Conservation (phyloP, 1,140 invertebrate species). For the Cephus cinctus region DNA sequence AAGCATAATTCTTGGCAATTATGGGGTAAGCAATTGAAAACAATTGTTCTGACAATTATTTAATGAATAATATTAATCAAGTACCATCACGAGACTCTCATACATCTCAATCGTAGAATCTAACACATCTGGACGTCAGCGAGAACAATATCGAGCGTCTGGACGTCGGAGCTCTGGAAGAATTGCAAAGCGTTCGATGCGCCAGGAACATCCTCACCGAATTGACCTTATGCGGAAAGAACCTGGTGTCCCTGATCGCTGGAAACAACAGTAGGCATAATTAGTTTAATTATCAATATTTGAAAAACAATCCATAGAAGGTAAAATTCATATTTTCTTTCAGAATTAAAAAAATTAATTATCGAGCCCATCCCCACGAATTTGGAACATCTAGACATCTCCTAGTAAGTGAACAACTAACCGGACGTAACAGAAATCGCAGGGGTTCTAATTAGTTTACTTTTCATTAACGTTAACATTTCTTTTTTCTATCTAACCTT, state of each 20-base stretch:
- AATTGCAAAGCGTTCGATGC: conserved; percentile 70
- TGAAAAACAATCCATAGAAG: no score
- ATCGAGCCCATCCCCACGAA: conserved; percentile 66
- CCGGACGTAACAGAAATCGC: no score
- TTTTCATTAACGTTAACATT: neutral
- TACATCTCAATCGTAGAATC: conserved; percentile 55
- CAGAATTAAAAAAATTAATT: conserved; percentile 67
- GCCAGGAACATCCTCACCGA: conserved; percentile 69
- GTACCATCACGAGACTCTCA: no score
- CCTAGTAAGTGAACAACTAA: conserved; percentile 63
- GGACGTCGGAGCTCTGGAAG: conserved; percentile 69
- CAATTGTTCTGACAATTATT: conserved; percentile 10
- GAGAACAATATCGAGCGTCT: conserved; percentile 75
- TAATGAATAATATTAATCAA: conserved; percentile 1
- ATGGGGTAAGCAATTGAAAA: conserved; percentile 64
- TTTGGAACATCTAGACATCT: conserved; percentile 73
- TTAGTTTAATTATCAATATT: conserved; percentile 31
- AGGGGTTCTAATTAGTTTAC: neutral
- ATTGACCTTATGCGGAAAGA: conserved; percentile 67
- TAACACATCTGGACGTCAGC: conserved; percentile 75
- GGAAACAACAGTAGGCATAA: conserved; percentile 70
- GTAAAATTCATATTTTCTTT: conserved; percentile 37
- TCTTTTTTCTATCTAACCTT: neutral
- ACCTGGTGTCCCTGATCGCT: conserved; percentile 68
- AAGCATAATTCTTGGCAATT: conserved; percentile 80